Percentiles rank a stretch among this genome's conserved stretches.
phyloP scores from a whole-genome alignment of 2,888 invertebrate species.

The Stegophylla sp. region DNA sequence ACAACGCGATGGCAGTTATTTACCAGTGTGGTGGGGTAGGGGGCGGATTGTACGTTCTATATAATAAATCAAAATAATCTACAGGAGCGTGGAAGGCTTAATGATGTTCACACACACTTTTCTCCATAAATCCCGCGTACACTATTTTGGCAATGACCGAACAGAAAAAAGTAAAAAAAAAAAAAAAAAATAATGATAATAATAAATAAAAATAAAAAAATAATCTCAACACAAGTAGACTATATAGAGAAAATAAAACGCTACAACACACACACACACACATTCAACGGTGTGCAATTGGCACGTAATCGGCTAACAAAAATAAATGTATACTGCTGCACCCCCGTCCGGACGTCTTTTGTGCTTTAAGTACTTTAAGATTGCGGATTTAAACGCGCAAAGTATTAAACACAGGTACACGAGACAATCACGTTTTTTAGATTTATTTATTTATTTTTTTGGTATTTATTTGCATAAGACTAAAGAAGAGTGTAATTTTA shows the following conservation, averaged over 20 bases:
- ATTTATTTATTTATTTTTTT: background rate
- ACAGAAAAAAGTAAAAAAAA: no score
- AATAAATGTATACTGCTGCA: background rate
- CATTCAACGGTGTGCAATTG: background rate
- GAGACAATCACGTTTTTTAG: background rate
- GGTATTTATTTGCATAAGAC: no score
- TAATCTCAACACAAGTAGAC: conserved; percentile 11
- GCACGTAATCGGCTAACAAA: background rate
- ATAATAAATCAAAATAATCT: conserved; percentile 52
- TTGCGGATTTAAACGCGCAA: background rate
- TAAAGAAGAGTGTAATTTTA: no score
- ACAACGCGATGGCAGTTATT: background rate
- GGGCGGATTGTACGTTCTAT: no score
- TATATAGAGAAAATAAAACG: background rate
- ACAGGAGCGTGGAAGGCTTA: conserved; percentile 1
- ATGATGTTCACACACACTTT: conserved; percentile 25
- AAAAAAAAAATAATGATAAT: no score
- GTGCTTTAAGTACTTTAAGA: background rate
- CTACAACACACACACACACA: background rate
- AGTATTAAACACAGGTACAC: background rate
- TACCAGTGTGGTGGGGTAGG: background rate
- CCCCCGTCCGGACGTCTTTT: background rate
- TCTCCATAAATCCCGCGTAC: conserved; percentile 15
- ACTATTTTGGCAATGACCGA: conserved; percentile 18
- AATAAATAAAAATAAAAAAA: no score